phyloP scores from a whole-genome alignment of 2,797 vertebrate species.

The Acipenser oxyrinchus region DNA sequence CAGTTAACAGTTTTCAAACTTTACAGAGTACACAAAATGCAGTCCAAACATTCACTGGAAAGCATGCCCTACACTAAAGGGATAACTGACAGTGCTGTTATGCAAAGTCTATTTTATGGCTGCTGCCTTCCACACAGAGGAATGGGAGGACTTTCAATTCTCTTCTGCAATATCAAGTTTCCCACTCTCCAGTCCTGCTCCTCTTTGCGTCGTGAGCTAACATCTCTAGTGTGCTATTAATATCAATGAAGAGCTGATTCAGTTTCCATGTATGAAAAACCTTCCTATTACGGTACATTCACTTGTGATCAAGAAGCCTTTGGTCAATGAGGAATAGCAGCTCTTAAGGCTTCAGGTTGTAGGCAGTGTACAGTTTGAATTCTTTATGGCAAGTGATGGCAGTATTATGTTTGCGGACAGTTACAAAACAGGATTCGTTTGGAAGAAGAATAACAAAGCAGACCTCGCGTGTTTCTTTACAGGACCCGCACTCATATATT shows the following conservation, averaged over 20 bases:
- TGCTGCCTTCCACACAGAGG: slow-evolving; percentile 52
- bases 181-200: slow-evolving; percentile 48
- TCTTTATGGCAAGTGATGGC: slow-evolving; percentile 53
- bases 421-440: slow-evolving; percentile 58
- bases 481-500: slow-evolving; percentile 29
- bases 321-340: slow-evolving; percentile 42
- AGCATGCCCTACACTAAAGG: slow-evolving; percentile 21
- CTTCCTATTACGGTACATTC: slow-evolving; percentile 51
- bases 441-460: slow-evolving; percentile 45
- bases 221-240: slow-evolving; percentile 76
- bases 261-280: slow-evolving; percentile 70
- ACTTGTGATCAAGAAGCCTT: slow-evolving; percentile 46
- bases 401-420: slow-evolving; percentile 53
- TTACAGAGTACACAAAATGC: slow-evolving; percentile 11
- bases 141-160: slow-evolving; percentile 58
- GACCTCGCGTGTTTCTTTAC: slow-evolving; percentile 15
- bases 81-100: slow-evolving; percentile 51
- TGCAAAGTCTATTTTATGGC: slow-evolving; percentile 51
- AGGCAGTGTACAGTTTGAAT: slow-evolving; percentile 41
- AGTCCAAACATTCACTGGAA: not conserved
- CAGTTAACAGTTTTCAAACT: not conserved
- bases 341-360: slow-evolving; percentile 35
- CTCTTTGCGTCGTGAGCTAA: slow-evolving; percentile 55
- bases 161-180: slow-evolving; percentile 59
- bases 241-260: slow-evolving; percentile 75